phyloP scores from a whole-genome alignment of 37 sponge, comb jelly and placozoan species.

The Petrosia ficiformis region DNA sequence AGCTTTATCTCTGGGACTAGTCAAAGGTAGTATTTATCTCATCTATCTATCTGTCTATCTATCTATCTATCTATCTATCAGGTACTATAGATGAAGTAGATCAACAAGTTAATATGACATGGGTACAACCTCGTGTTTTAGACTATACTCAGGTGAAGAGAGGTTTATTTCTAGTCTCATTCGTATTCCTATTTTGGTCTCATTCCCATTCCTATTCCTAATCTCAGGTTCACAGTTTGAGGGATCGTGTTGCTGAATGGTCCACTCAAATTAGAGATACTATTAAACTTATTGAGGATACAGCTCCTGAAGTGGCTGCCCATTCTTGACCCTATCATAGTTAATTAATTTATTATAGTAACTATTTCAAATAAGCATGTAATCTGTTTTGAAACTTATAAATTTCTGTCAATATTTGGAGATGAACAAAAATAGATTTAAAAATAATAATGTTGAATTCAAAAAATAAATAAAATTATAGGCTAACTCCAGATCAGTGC shows the following conservation, averaged over 20 bases:
- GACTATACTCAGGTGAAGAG: conserved; percentile 71
- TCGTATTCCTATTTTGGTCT: background rate
- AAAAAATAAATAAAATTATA: background rate
- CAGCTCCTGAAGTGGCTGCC: conserved; percentile 54
- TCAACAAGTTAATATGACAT: conserved; percentile 78
- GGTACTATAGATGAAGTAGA: conserved; percentile 76
- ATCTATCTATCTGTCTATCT: background rate
- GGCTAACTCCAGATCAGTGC: background rate
- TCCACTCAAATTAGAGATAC: conserved; percentile 53
- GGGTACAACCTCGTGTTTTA: conserved; percentile 93
- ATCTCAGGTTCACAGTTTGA: conserved; percentile 43
- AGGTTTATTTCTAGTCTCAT: too few relatives aligned
- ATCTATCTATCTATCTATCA: background rate
- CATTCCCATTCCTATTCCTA: background rate
- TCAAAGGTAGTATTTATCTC: conserved; percentile 50
- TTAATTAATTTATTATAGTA: too few relatives aligned
- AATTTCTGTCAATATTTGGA: too few relatives aligned
- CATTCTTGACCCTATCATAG: background rate
- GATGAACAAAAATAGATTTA: too few relatives aligned
- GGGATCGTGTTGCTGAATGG: conserved; percentile 53
- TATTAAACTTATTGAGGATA: conserved; percentile 41
- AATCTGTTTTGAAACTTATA: too few relatives aligned
- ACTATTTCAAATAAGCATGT: too few relatives aligned
- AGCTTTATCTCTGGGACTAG: conserved; percentile 79
- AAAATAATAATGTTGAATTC: too few relatives aligned